Evolutionary conservation across 2,888 invertebrate genomes (phyloP).

Genomic region (Andrena praecox): DNA sequence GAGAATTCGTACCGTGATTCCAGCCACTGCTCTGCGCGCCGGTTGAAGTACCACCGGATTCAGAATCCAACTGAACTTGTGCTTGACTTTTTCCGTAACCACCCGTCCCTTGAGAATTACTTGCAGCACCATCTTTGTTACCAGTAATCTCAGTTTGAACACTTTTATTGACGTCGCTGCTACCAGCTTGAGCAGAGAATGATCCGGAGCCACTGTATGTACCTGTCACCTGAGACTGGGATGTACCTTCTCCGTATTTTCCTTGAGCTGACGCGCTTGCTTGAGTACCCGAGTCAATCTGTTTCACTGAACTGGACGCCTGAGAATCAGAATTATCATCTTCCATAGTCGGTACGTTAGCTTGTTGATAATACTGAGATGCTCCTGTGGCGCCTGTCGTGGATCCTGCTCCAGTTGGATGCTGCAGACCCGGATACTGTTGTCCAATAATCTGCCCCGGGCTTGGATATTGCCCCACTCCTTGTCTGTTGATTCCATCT

Average conservation of each 20-base stretch:
- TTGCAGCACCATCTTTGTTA: conserved; percentile 90
- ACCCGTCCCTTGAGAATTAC: conserved; percentile 91
- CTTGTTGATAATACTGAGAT: conserved; percentile 55
- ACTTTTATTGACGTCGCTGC: conserved; percentile 90
- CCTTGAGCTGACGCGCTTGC: conserved; percentile 93
- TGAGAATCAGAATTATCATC: conserved; percentile 91
- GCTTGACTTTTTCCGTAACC: conserved; percentile 91
- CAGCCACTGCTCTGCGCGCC: conserved; percentile 91
- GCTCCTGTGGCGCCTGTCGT: conserved; percentile 10
- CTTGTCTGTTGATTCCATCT: conserved; percentile 34
- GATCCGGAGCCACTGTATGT: conserved; percentile 92
- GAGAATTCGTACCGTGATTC: conserved; percentile 91
- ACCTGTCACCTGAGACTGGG: conserved; percentile 94
- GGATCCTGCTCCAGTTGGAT: conserved; percentile 32
- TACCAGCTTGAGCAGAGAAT: conserved; percentile 93
- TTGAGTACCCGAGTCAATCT: conserved; percentile 88
- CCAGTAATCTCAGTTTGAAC: conserved; percentile 90
- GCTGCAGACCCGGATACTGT: conserved; percentile 45
- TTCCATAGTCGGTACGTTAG: conserved; percentile 52
- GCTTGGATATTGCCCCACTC: conserved; percentile 32
- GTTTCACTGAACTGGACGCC: conserved; percentile 89
- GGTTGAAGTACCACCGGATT: conserved; percentile 91
- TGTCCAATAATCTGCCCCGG: conserved; percentile 15
- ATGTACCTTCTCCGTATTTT: conserved; percentile 90
- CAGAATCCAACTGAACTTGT: conserved; percentile 91